Evolutionary conservation across 2,888 invertebrate genomes (phyloP), one percentile per base, ranked within the genome.

Genomic region (Aromia moschata): DNA sequence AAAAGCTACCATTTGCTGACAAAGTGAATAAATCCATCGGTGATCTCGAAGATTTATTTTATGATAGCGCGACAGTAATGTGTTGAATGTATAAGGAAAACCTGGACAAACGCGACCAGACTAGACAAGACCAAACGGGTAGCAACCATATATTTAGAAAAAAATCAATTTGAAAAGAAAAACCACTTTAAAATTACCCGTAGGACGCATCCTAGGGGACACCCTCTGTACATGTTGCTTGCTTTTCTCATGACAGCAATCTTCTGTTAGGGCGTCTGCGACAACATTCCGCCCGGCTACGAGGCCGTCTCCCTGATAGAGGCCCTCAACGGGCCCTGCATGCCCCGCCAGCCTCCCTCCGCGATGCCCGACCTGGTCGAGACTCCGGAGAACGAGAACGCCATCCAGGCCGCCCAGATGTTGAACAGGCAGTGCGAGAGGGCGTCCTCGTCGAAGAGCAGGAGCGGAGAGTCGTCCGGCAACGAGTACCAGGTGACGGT

Each of bases 271-370:
- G 87, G 87, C 63, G 88, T 87, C 73, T 87, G 88, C 77, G 93
- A 93, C 77, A 91, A 93, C 77, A 92, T 96, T 73, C 97, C 96
- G 9, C 86, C 91, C 0, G 97, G 97, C 0, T 98, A 96, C 81
- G 94, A 96, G 83, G 91, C 95, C 18, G 93, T 98, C 51, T 93
- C 97, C 0, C 84, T 98, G 51, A 92, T 98, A 68, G 98, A 98
- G 83, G 98, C 98, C 2, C 84, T 98, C 52, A 98, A 98, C 83
- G 98, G 98, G 0, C 96, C 96, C 4, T 90, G 87, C 71, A 83
- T 84, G 30, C 84, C 85, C 47, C 83, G 85, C 65, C 78, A 78
- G 56, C 79, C 80, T 5, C 79, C 81, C 7, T 74, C 82, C 1
- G 80, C 81, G 2, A 77, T 81, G 73, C 80, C 81, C 4, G 81